A percentile compares a stretch with the other conserved stretches of the same genome.
phyloP scores from a whole-genome alignment of 2,888 invertebrate genomes.

The Agrotis segetum region DNA sequence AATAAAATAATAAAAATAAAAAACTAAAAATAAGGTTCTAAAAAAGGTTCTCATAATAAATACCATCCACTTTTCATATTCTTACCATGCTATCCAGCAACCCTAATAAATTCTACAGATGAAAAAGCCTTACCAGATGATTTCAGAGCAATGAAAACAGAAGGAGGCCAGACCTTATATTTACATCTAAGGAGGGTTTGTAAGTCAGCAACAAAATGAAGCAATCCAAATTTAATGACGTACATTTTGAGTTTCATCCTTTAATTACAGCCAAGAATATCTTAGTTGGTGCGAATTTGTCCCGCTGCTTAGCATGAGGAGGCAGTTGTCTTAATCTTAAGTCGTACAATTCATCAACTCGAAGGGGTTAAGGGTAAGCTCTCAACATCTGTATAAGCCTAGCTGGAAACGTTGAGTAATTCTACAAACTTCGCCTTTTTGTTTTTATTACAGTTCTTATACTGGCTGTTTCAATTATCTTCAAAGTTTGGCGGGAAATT shows the following conservation, averaged over 20 bases:
- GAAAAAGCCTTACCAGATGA: constrained; percentile 60
- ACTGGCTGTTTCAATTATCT: constrained; percentile 58
- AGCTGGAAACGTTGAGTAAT: constrained; percentile 60
- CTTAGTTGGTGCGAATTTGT: constrained; percentile 69
- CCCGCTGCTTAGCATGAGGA: constrained; percentile 69
- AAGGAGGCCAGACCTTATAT: constrained; percentile 54
- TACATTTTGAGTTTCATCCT: constrained; percentile 68
- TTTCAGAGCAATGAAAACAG: constrained; percentile 59
- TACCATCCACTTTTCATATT: constrained; percentile 58
- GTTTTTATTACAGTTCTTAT: constrained; percentile 57
- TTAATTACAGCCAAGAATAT: constrained; percentile 70
- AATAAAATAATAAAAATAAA: constrained; percentile 1
- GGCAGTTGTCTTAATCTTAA: constrained; percentile 78
- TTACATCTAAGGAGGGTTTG: constrained; percentile 47
- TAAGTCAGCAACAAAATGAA: constrained; percentile 62
- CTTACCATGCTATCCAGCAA: constrained; percentile 40
- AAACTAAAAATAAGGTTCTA: constrained; percentile 41
- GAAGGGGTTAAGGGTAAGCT: constrained; percentile 70
- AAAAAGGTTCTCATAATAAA: constrained; percentile 56
- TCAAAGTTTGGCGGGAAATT: constrained; percentile 44
- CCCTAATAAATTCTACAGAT: constrained; percentile 63
- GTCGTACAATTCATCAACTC: constrained; percentile 76
- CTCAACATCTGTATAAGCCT: constrained; percentile 67
- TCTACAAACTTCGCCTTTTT: constrained; percentile 57
- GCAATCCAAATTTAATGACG: constrained; percentile 63